Conservation (phyloP, 2,888 invertebrate species). For the Drosophila mettleri region DNA sequence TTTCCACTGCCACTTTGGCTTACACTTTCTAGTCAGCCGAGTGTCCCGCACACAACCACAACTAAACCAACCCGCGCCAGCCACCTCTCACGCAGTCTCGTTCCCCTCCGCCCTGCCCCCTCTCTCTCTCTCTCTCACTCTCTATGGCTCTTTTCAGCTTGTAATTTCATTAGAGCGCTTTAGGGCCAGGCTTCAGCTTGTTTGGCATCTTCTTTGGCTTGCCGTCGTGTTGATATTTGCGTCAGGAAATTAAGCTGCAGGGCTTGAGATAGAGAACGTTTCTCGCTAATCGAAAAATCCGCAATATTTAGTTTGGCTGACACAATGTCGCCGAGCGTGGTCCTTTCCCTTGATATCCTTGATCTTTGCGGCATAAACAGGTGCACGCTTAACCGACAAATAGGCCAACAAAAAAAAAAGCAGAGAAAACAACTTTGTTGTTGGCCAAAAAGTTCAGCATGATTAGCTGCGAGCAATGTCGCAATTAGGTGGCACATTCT, state of each 20-base stretch:
- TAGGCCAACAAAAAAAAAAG: not conserved
- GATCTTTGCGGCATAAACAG: slow-evolving; percentile 24
- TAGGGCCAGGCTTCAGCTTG: slow-evolving; percentile 52
- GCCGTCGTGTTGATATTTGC: slow-evolving; percentile 72
- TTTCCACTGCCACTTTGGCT: slow-evolving; percentile 77
- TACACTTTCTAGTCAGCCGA: slow-evolving; percentile 48
- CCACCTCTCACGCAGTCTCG: not conserved
- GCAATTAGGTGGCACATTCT: slow-evolving; percentile 58
- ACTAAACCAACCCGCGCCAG: not conserved
- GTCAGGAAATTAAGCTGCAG: slow-evolving; percentile 74
- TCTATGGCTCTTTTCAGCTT: slow-evolving; percentile 24
- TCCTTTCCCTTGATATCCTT: slow-evolving; percentile 11
- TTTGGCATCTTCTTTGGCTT: slow-evolving; percentile 48
- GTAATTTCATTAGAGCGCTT: slow-evolving; percentile 74
- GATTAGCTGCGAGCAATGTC: slow-evolving; percentile 68
- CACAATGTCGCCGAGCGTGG: slow-evolving; percentile 7
- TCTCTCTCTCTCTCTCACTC: not conserved
- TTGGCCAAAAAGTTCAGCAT: slow-evolving; percentile 34
- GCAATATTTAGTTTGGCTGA: slow-evolving; percentile 44
- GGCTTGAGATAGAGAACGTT: slow-evolving; percentile 41
- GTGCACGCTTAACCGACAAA: slow-evolving; percentile 18
- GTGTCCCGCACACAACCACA: slow-evolving; percentile 21
- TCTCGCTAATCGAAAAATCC: slow-evolving; percentile 58
- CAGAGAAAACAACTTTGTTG: slow-evolving; percentile 16
- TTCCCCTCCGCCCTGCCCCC: not conserved